Base-by-base conservation (phyloP, 1,140 invertebrate species). In the Chrysopa pallens region DNA sequence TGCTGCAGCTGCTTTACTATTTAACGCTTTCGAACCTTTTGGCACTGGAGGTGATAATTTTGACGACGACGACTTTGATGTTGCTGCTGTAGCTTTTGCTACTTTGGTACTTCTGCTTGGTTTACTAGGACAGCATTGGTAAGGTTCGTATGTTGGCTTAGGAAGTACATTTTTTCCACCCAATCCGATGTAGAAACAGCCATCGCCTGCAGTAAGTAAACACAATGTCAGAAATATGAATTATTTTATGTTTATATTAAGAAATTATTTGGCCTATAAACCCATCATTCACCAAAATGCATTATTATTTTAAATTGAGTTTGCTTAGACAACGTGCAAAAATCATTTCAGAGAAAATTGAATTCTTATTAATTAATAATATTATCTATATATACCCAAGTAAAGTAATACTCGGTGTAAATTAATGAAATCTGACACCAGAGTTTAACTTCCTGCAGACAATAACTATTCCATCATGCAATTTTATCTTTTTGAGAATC, bases 181-280 rank as follows among this genome's bases (percentile, higher is more conserved):
- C 74, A 88, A 77, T 72, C 83, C 84, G 73, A 88, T 82, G 81
- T 84, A 84, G 81, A 88, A 86, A 82, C 84, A 88, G 79, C 83
- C 81, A 78, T 86, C 82, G 80, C 84, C 83, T 88, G 81, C 73
- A 72, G 52, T 56, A 60, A 41, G 64, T 63, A 67, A 59, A 73
- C 71, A 69, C 67, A 70, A 71, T 68, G 67, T 70, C 67, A 70
- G 66, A 66, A 64, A 58, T 55, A 50, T 50, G 44, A 48, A 48
- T 23, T 23, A 23, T 23, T 23, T 23, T 23, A 23, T 23, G 17
- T 23, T 23, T 23, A 23, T 23, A 23, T 23, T 23, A 23, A 23
- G 17, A 23, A 23, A 23, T 23, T 23, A 23, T 23, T 23, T 23
- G 17, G 17, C 5, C 17, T 23, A 23, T 23, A 23, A 23, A 23